Base-by-base conservation (phyloP, 2,113 vertebrate genomes). In the Fregetta grallaria region DNA sequence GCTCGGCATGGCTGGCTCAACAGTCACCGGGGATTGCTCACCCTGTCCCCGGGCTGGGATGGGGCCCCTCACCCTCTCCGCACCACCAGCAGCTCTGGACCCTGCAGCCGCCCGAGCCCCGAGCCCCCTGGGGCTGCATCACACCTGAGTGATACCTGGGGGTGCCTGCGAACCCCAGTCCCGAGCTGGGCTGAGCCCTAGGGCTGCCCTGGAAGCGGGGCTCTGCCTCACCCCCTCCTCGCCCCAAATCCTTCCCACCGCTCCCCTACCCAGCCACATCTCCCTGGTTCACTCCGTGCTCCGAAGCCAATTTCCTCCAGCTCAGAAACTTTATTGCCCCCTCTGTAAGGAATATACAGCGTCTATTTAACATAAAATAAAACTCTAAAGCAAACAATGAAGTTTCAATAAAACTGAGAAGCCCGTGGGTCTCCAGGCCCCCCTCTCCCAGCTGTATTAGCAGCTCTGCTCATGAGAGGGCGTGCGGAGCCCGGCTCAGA, bases 391-490 rank as follows among this genome's bases (percentile, higher is more conserved):
- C 95, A 97, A 97, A 97, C 96, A 97, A 85, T 91, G 94, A 94
- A 96, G 90, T 97, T 95, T 84, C 86, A 77, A 96, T 97, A 96
- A 97, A 97, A 78, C 70, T 79, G 81, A 74, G 88, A 84, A 72
- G 86, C 92, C 88, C 1, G 34, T 16, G 27, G 63, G 90, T 92
- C 91, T 94, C 90, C 67, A 71, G 78, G 63, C 88, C 85, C 79
- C 81, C 82, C 90, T 83, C 95, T 96, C 95, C 90, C 82, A 73
- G 94, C 92, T 97, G 97, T 97, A 94, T 76, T 97, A 96, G 97
- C 96, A 83, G 67, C 86, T 97, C 94, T 94, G 96, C 96, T 97
- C 97, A 93, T 97, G 92, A 97, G 97, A 97, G 97, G 97, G 96
- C 96, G 96, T 96, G 93, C 91, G 68, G 97, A 96, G 96, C 90